Evolutionary conservation across 2,888 invertebrate genomes (phyloP).

Genomic region (Drosophila neonasuta): DNA sequence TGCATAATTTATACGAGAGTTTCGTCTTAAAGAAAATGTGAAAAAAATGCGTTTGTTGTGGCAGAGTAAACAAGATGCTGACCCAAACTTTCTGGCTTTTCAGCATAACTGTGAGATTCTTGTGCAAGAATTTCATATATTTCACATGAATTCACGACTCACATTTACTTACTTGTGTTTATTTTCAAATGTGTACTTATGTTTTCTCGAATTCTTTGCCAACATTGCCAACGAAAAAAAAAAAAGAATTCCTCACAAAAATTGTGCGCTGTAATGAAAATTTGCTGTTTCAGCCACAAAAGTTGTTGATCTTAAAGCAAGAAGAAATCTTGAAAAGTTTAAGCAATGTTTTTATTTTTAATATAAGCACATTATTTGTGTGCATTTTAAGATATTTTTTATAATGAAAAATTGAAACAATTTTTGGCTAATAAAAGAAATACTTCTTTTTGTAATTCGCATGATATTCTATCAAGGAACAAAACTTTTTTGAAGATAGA

Average conservation of each 20-base stretch:
- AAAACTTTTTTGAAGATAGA: no score
- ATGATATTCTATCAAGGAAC: no score
- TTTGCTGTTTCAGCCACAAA: background rate
- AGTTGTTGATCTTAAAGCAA: background rate
- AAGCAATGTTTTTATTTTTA: no score
- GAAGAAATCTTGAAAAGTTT: no score
- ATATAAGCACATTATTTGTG: no score
- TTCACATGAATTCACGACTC: slow-evolving; percentile 9
- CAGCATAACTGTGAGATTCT: background rate
- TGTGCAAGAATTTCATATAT: slow-evolving; percentile 4
- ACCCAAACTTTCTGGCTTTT: background rate
- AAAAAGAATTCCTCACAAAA: slow-evolving; percentile 1
- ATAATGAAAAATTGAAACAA: no score
- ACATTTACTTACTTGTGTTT: background rate
- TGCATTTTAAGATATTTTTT: no score
- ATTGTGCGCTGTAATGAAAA: slow-evolving; percentile 4
- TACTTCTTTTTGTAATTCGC: no score
- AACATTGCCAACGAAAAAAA: no score
- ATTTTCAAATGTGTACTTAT: background rate
- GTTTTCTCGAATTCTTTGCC: background rate
- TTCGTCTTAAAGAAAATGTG: no score
- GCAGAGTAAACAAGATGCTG: slow-evolving; percentile 2
- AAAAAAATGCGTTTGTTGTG: background rate
- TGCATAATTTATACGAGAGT: background rate
- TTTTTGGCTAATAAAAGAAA: no score